phyloP scores from a whole-genome alignment of 2,888 invertebrate genomes.

The Microctonus brassicae region DNA sequence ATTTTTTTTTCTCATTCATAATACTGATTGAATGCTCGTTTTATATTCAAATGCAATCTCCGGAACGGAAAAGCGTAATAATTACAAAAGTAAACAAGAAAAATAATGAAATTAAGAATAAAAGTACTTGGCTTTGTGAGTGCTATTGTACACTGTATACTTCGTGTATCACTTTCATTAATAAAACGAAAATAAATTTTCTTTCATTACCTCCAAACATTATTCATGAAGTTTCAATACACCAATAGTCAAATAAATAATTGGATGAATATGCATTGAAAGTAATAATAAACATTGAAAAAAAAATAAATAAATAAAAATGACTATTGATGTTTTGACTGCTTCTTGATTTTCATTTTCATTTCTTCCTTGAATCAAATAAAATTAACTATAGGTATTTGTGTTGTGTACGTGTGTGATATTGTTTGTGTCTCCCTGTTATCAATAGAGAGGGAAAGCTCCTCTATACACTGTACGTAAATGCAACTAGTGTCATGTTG shows the following conservation, averaged over 20 bases:
- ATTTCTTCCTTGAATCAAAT: not conserved
- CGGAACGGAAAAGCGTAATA: not conserved
- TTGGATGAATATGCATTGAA: too few species aligned
- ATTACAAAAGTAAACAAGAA: conserved; percentile 6
- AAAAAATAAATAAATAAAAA: not conserved
- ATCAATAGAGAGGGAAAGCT: conserved; percentile 9
- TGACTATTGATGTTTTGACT: conserved; percentile 17
- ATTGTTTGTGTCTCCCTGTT: not conserved
- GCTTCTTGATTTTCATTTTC: not conserved
- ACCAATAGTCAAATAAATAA: not conserved
- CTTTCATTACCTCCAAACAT: conserved; percentile 59
- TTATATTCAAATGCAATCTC: conserved; percentile 27
- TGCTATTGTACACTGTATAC: conserved; percentile 53
- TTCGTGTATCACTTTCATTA: conserved; percentile 62
- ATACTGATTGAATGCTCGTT: conserved; percentile 28
- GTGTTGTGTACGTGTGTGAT: conserved; percentile 50
- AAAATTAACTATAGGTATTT: conserved; percentile 37
- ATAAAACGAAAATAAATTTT: conserved; percentile 64
- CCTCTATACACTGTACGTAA: not conserved
- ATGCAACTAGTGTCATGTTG: conserved; percentile 43
- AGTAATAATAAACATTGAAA: too few species aligned
- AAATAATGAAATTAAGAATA: conserved; percentile 2
- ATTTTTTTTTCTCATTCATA: conserved; percentile 12
- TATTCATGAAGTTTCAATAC: not conserved
- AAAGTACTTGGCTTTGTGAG: conserved; percentile 25